phyloP scores from a whole-genome alignment of 2,113 vertebrate species.

The Ptychochromis oligacanthus region DNA sequence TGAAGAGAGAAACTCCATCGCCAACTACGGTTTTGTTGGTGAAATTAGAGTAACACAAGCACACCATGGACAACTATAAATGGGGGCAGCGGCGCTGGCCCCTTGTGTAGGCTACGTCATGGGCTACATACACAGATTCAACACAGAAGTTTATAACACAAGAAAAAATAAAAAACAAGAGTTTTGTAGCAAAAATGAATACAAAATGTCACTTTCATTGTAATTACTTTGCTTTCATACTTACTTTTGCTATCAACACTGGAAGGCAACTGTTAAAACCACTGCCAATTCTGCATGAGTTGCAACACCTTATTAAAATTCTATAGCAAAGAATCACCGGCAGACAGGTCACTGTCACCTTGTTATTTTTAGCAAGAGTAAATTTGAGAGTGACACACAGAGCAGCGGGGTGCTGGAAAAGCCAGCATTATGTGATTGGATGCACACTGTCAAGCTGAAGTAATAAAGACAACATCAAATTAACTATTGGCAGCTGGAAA shows the following conservation, averaged over 20 bases:
- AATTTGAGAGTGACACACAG: conserved; percentile 51
- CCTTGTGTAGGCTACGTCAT: background rate
- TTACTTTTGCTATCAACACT: background rate
- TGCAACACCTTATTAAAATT: conserved; percentile 52
- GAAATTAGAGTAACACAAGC: no score
- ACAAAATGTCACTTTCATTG: background rate
- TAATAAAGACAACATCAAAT: conserved; percentile 66
- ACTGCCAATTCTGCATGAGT: conserved; percentile 28
- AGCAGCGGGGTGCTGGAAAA: conserved; percentile 38
- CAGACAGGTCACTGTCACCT: conserved; percentile 53
- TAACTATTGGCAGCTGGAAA: conserved; percentile 64
- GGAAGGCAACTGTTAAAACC: background rate
- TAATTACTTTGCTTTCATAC: background rate
- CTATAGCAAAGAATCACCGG: conserved; percentile 32
- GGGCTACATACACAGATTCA: background rate
- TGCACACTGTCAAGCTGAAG: conserved; percentile 29
- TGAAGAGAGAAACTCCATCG: no score
- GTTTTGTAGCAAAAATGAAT: background rate
- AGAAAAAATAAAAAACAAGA: background rate
- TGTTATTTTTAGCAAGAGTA: conserved; percentile 68
- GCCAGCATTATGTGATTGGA: conserved; percentile 53
- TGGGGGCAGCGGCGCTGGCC: no score
- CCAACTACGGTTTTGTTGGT: no score
- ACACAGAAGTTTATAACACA: background rate
- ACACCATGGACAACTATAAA: no score